These are phyloP conservation scores for Agrochola lychnidis DNA, from an alignment of 2,888 invertebrate genomes.

Conservation along the genomic window DNA sequence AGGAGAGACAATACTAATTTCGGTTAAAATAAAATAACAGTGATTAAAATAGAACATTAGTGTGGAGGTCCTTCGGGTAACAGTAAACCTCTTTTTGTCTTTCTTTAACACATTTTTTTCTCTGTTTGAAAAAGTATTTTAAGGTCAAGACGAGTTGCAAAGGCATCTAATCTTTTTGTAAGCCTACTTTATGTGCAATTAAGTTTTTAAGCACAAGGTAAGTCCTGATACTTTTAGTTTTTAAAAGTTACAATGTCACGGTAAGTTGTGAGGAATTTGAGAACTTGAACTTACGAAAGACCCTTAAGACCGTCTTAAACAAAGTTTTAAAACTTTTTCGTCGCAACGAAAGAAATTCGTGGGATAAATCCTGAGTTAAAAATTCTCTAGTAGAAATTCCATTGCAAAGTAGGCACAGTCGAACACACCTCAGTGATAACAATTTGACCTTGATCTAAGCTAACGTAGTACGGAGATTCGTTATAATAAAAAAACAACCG, in stretches of 20 bases:
- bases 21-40: too few species aligned
- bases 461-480: background rate
- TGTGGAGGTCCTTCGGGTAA: too few species aligned
- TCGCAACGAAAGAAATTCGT: background rate
- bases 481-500: background rate
- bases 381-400: background rate
- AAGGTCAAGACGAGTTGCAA: background rate
- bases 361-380: background rate
- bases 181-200: background rate
- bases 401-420: background rate
- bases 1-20: too few species aligned
- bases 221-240: background rate
- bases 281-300: slow-evolving; percentile 28
- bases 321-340: slow-evolving; percentile 19
- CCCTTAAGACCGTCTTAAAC: slow-evolving; percentile 1
- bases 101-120: background rate
- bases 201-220: background rate
- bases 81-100: too few species aligned
- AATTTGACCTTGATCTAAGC: background rate
- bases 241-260: background rate
- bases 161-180: background rate
- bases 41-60: too few species aligned
- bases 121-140: background rate
- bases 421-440: background rate
- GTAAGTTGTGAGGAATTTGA: slow-evolving; percentile 11